These are phyloP conservation scores for Physocephala rufipes DNA, from an alignment of 2,888 invertebrate species.

Conservation along the genomic window DNA sequence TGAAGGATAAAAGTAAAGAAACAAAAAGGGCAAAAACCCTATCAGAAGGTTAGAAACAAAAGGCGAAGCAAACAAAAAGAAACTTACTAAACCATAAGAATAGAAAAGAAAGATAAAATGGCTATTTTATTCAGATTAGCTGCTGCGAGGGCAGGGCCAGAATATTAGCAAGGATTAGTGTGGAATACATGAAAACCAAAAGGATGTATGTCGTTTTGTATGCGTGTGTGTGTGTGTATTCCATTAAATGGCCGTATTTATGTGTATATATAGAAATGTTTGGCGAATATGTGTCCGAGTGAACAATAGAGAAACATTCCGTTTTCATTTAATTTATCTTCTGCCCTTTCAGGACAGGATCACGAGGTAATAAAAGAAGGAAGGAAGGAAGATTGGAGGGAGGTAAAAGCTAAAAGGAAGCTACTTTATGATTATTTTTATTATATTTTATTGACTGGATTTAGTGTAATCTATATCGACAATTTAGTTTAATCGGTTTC, in stretches of 20 bases:
- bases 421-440: no score
- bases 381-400: no score
- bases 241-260: no score
- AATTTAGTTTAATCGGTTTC: no score
- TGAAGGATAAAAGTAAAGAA: not conserved
- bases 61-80: not conserved
- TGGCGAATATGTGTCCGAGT: not conserved
- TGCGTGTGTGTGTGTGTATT: not conserved
- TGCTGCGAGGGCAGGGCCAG: not conserved
- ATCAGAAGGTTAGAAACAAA: conserved; percentile 14
- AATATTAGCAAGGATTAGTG: not conserved
- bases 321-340: not conserved
- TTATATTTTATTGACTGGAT: no score
- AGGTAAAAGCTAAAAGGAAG: no score
- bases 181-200: not conserved
- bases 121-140: conserved; percentile 8
- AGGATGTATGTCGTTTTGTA: not conserved
- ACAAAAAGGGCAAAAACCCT: not conserved
- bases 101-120: not conserved
- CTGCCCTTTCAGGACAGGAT: no score
- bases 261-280: not conserved
- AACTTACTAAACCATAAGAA: conserved; percentile 1
- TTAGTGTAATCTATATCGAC: no score
- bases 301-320: not conserved
- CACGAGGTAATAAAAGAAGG: no score